Base-by-base conservation (phyloP, 2,888 invertebrate species). In the Frankliniella fusca region DNA sequence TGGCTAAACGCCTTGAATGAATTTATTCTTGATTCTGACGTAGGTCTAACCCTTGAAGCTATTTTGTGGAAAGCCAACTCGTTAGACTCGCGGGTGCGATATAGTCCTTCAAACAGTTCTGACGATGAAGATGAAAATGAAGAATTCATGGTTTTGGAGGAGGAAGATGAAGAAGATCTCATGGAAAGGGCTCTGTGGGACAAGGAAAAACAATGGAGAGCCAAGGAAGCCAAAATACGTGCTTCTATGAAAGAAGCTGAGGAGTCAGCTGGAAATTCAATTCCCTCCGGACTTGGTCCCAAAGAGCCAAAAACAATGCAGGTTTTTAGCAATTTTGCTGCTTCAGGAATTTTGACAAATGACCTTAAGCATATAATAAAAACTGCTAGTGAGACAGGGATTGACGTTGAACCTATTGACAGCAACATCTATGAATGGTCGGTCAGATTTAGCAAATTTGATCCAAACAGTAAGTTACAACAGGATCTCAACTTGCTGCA, bases 361-460 rank as follows among this genome's bases (percentile, higher is more conserved):
- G 88, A 88, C 84, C 85, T 88, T 38, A 86, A 87, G 15, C 85
- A 85, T 65, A 87, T 88, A 65, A 86, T 88, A 85, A 86, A 86
- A 82, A 82, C 84, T 80, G 85, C 86, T 83, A 83, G 86, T 84
- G 86, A 82, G 18, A 84, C 83, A 50, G 86, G 86, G 9, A 85
- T 88, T 83, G 85, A 86, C 82, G 87, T 87, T 12, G 87, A 87
- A 61, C 86, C 88, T 11, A 86, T 88, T 12, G 86, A 87, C 79
- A 87, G 88, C 81, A 87, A 88, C 82, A 88, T 88, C 48, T 88
- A 87, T 83, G 85, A 86, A 81, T 88, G 88, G 88, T 84, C 85
- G 50, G 87, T 88, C 3, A 85, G 85, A 80, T 85, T 88, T n/a
- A 86, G 84, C 61, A 83, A 86, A 80, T 88, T 88, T 84, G 85